phyloP scores from a whole-genome alignment of 1,140 invertebrate species.

The Aricia agestis region DNA sequence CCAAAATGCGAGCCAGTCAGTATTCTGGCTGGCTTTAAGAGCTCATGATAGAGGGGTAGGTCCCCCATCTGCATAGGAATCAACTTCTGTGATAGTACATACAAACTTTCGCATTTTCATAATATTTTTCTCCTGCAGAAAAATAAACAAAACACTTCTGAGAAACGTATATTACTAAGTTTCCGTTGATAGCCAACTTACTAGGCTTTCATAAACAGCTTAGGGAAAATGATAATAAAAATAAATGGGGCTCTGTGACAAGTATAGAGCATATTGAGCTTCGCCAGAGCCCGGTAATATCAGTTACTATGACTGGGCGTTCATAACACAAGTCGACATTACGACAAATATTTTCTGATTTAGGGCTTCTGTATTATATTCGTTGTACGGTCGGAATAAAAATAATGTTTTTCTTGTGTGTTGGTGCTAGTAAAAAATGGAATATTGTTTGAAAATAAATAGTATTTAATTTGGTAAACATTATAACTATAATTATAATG shows the following conservation, averaged over 20 bases:
- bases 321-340: constrained; percentile 1
- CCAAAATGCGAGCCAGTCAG: no score
- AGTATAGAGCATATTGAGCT: constrained; percentile 9
- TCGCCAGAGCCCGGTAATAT: constrained; percentile 9
- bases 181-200: constrained; percentile 12
- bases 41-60: no score
- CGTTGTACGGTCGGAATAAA: neutral
- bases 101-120: no score
- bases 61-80: no score
- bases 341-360: constrained; percentile 15
- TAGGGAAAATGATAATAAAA: constrained; percentile 14
- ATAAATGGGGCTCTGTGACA: constrained; percentile 8
- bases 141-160: neutral
- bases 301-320: constrained; percentile 8
- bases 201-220: constrained; percentile 13
- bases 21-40: no score
- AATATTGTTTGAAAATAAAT: no score
- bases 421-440: no score
- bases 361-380: neutral
- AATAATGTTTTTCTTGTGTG: no score
- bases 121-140: neutral
- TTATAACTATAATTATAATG: no score
- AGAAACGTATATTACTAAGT: neutral
- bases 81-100: no score
- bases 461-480: no score